A percentile compares a stretch with the other conserved stretches of the same genome.
Conservation (phyloP, 2,797 vertebrate genomes). For the Pempheris klunzingeri region DNA sequence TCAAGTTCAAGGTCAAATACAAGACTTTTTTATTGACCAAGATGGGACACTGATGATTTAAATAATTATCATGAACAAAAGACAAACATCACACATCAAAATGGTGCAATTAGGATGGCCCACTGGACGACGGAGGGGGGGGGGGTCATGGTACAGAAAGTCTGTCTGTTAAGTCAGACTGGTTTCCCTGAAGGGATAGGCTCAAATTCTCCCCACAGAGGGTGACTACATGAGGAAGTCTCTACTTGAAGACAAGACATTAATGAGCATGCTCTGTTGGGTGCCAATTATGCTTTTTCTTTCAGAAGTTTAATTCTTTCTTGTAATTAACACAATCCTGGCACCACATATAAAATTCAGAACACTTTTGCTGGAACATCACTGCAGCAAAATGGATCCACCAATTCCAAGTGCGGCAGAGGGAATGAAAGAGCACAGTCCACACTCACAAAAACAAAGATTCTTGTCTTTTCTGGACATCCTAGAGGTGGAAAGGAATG, state of each 20-base stretch:
- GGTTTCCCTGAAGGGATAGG: constrained; percentile 28
- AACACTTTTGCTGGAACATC: constrained; percentile 44
- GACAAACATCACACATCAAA: constrained; percentile 27
- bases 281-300: constrained; percentile 56
- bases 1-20: constrained; percentile 35
- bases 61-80: constrained; percentile 23
- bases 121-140: constrained; percentile 12
- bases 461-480: constrained; percentile 50
- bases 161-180: constrained; percentile 40
- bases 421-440: constrained; percentile 47
- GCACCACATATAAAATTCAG: constrained; percentile 32
- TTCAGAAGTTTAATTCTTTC: constrained; percentile 50
- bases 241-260: constrained; percentile 28
- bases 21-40: constrained; percentile 16
- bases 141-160: background rate
- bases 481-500: constrained; percentile 42
- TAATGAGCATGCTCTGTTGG: constrained; percentile 54
- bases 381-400: constrained; percentile 46
- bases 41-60: constrained; percentile 8
- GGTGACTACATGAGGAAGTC: constrained; percentile 7
- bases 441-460: constrained; percentile 49
- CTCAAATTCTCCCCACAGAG: constrained; percentile 39
- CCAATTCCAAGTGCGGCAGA: constrained; percentile 41
- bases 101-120: constrained; percentile 26
- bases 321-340: constrained; percentile 52